Conservation (phyloP, 2,888 invertebrate genomes). For the Sesia apiformis region DNA sequence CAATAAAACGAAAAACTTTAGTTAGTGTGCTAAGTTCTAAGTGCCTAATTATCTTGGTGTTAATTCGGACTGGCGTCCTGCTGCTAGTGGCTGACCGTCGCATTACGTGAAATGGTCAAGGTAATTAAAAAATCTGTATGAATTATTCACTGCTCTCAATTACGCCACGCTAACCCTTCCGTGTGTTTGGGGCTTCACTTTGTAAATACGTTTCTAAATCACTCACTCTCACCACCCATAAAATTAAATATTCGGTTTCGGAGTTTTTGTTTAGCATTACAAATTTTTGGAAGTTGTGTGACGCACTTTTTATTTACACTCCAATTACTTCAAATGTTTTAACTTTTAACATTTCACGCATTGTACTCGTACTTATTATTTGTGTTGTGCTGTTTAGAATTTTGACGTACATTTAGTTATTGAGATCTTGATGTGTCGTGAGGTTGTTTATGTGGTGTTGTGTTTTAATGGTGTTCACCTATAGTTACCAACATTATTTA, state of each 20-base stretch:
- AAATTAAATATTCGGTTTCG: conserved; percentile 36
- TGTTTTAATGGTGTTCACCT: too few relatives aligned
- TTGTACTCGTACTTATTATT: not conserved
- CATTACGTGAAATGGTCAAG: conserved; percentile 72
- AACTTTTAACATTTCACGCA: conserved; percentile 1
- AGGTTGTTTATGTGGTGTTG: too few relatives aligned
- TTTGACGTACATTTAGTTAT: too few relatives aligned
- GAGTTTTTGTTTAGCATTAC: conserved; percentile 32
- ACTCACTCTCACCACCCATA: conserved; percentile 39
- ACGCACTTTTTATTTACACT: conserved; percentile 4
- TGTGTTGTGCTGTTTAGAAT: not conserved
- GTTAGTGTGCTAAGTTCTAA: conserved; percentile 41
- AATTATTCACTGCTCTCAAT: conserved; percentile 60
- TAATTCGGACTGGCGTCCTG: conserved; percentile 36
- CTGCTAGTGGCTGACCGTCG: conserved; percentile 39
- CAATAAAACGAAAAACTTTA: conserved; percentile 41
- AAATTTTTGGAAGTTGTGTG: conserved; percentile 14
- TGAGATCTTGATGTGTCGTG: not conserved
- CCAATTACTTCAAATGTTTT: conserved; percentile 4
- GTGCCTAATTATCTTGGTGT: conserved; percentile 44
- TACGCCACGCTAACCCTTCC: conserved; percentile 62
- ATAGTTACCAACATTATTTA: too few relatives aligned
- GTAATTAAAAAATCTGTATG: conserved; percentile 58
- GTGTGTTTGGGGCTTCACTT: conserved; percentile 58
- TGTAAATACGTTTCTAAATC: conserved; percentile 64